Base-by-base conservation (phyloP, 92 coral and sea anemone species). In the Isaurus tuberculatus region DNA sequence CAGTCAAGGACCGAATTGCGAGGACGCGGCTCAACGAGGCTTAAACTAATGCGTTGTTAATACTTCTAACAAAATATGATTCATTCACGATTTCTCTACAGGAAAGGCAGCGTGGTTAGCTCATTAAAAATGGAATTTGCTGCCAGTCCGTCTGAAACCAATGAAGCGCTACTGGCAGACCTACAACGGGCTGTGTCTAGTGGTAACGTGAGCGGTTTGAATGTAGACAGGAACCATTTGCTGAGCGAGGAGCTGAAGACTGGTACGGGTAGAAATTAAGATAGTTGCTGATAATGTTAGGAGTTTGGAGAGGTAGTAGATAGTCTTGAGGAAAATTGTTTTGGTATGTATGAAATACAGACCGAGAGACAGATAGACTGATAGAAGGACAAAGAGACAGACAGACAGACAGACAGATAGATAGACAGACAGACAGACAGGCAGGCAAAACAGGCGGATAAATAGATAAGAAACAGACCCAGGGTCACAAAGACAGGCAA, bases 51-150 rank as follows among this genome's bases (percentile, higher is more conserved):
- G n/a, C n/a, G n/a, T n/a, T n/a, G n/a, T n/a, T n/a, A n/a, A n/a
- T n/a, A n/a, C n/a, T n/a, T n/a, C n/a, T n/a, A n/a, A n/a, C n/a
- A n/a, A n/a, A 27, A 9, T 58, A 31, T 22, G 60, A 17, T 0
- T 17, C 26, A 55, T n/a, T 9, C 7, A 40, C 46, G 63, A 19
- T 77, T 16, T 32, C n/a, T 43, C 53, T 43, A 2, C 73, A 93
- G 97, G 17, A 83, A 88, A 85, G 97, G 97, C 32, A 93, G 97
- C 77, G 91, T 91, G 8, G 78, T 89, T 60, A 84, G 86, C 49
- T 68, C 77, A 28, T 70, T 91, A 84, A 65, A 73, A 17, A 71
- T 93, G 42, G 66, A 64, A 33, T 93, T 93, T 78, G 97, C 91
- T 43, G 89, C 95, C 75, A 61, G 70, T 1, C 85, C 91, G 14